A percentile compares a stretch with the other conserved stretches of the same genome.
These are phyloP conservation scores for Oncorhynchus nerka DNA, from an alignment of 2,113 vertebrate genomes.

Conservation along the genomic window DNA sequence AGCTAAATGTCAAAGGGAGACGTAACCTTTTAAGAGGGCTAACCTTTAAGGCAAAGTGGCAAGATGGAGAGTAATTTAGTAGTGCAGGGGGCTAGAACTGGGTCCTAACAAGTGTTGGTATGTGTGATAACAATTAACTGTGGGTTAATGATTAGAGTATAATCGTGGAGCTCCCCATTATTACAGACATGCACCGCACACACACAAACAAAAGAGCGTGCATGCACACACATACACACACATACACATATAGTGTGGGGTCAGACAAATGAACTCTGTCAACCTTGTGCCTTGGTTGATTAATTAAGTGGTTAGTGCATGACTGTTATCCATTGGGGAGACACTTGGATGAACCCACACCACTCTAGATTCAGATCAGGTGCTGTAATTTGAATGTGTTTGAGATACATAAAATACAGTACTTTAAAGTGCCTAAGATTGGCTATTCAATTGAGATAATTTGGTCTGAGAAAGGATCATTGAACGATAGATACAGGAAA, in stretches of 20 bases:
- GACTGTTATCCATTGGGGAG: not conserved
- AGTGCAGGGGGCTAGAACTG: conserved; percentile 23
- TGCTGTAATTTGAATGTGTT: conserved; percentile 10
- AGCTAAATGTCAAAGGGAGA: conserved; percentile 62
- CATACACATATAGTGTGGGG: not conserved
- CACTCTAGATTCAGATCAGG: conserved; percentile 33
- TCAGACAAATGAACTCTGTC: conserved; percentile 9
- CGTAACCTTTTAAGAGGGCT: conserved; percentile 58
- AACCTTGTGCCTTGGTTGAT: conserved; percentile 27
- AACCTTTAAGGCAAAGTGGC: conserved; percentile 57
- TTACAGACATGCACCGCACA: not conserved
- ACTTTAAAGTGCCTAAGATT: no score
- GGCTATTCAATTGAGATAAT: no score
- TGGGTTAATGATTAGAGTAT: not conserved
- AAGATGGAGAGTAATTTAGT: conserved; percentile 46
- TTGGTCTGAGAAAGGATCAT: no score
- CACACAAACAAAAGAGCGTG: not conserved
- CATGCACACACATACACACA: not conserved
- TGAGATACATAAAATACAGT: no score
- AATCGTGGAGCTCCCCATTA: not conserved
- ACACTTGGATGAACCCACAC: not conserved
- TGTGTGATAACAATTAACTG: conserved; percentile 49
- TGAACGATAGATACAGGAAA: no score
- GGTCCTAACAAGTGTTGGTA: conserved; percentile 40
- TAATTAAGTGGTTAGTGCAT: conserved; percentile 26